Percentiles rank a stretch among this genome's conserved stretches.
Conservation (phyloP, 2,888 invertebrate genomes). For the Belgica antarctica region DNA sequence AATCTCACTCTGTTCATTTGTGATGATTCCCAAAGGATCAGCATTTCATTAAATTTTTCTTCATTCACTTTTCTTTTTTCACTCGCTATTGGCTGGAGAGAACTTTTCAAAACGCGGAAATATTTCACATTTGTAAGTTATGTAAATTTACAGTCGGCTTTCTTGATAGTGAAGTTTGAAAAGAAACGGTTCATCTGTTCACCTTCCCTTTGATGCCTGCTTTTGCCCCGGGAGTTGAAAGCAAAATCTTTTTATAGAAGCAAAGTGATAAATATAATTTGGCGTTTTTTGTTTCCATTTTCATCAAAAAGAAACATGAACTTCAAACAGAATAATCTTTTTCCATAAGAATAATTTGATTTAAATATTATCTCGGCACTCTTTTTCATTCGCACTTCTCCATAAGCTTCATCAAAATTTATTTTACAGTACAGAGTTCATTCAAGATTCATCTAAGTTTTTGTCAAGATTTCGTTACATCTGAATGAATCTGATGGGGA, state of each 20-base stretch:
- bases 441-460: not conserved
- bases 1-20: slow-evolving; percentile 30
- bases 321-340: slow-evolving; percentile 10
- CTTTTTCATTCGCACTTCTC: not conserved
- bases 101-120: not conserved
- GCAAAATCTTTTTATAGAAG: not conserved
- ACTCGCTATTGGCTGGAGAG: not conserved
- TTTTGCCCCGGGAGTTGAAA: not conserved
- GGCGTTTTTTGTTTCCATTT: not conserved
- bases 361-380: not conserved
- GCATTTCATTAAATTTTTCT: slow-evolving; percentile 27
- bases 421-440: not conserved
- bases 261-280: not conserved
- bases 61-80: not conserved
- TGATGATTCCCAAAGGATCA: slow-evolving; percentile 23
- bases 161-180: too few relatives aligned
- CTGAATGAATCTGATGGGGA: too few relatives aligned
- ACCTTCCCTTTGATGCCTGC: slow-evolving; percentile 19
- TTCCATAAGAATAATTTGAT: slow-evolving; percentile 1
- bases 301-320: not conserved
- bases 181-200: too few relatives aligned
- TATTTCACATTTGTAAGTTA: not conserved
- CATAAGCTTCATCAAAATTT: not conserved
- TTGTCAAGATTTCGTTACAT: too few relatives aligned
- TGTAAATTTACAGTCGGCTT: too few relatives aligned